A percentile compares a stretch with the other conserved stretches of the same genome.
Conservation (phyloP, 2,113 vertebrate genomes). For the Odontophorus gujanensis region DNA sequence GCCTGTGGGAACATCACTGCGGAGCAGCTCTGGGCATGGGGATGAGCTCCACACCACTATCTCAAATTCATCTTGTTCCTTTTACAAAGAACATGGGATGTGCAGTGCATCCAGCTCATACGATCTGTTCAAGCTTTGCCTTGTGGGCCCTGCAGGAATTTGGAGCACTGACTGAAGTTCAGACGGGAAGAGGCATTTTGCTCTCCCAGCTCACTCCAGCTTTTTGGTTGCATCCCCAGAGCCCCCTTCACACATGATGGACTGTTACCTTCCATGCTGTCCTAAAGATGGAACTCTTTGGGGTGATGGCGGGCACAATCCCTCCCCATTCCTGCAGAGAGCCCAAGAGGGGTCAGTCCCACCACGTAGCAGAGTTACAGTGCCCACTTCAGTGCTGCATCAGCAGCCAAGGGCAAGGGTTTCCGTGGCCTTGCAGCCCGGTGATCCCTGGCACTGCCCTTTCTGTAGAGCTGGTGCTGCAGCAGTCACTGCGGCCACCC, state of each 20-base stretch:
- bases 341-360: neutral
- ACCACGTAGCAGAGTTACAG: rapidly evolving
- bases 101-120: constrained; percentile 39
- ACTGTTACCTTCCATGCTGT: constrained; percentile 49
- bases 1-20: neutral
- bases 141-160: constrained; percentile 52
- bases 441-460: constrained; percentile 16
- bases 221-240: constrained; percentile 51
- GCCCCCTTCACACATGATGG: constrained; percentile 58
- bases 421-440: constrained; percentile 36
- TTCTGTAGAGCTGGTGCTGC: constrained; percentile 1
- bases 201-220: constrained; percentile 23
- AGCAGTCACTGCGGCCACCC: neutral
- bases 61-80: constrained; percentile 73
- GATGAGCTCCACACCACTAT: neutral
- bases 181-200: constrained; percentile 21
- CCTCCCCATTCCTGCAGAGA: constrained; percentile 1
- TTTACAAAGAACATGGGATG: constrained; percentile 57
- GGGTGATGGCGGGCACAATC: constrained; percentile 22
- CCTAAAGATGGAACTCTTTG: constrained; percentile 33
- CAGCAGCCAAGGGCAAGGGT: neutral
- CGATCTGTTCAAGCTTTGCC: constrained; percentile 71
- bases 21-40: neutral
- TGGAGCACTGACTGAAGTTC: neutral
- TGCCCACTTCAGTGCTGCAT: constrained; percentile 12